These are phyloP conservation scores for Cataglyphis rosenhaueri DNA, from an alignment of 2,888 invertebrate species.

Conservation along the genomic window DNA sequence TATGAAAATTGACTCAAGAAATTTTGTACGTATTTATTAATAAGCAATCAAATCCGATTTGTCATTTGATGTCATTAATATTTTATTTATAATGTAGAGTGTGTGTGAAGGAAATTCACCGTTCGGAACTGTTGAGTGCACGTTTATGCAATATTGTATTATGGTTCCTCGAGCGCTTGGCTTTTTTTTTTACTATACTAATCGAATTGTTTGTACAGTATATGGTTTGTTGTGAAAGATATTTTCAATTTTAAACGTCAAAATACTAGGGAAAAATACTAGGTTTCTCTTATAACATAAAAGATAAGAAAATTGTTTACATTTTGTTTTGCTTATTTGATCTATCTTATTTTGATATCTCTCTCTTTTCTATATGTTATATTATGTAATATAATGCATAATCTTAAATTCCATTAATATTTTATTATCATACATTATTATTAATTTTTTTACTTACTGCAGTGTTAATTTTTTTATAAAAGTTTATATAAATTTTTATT, in stretches of 20 bases:
- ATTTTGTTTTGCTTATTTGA: not conserved
- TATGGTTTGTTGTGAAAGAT: constrained; percentile 6
- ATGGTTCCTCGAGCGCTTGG: constrained; percentile 18
- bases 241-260: constrained; percentile 14
- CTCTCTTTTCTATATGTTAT: not conserved
- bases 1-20: not conserved
- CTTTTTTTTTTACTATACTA: constrained; percentile 19
- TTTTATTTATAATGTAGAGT: not conserved
- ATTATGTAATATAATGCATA: not conserved
- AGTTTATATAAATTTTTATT: not conserved
- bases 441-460: not conserved
- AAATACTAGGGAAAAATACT: not conserved
- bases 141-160: not conserved
- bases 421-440: not conserved
- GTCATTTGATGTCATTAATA: not conserved
- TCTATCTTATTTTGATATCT: not conserved
- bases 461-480: not conserved
- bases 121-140: constrained; percentile 11
- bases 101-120: not conserved
- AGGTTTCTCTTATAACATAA: not conserved
- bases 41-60: not conserved
- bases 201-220: constrained; percentile 16
- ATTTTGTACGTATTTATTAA: not conserved
- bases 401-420: not conserved
- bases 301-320: constrained; percentile 3